phyloP scores from a whole-genome alignment of 2,113 vertebrate species.

The Sphaerodactylus townsendi region DNA sequence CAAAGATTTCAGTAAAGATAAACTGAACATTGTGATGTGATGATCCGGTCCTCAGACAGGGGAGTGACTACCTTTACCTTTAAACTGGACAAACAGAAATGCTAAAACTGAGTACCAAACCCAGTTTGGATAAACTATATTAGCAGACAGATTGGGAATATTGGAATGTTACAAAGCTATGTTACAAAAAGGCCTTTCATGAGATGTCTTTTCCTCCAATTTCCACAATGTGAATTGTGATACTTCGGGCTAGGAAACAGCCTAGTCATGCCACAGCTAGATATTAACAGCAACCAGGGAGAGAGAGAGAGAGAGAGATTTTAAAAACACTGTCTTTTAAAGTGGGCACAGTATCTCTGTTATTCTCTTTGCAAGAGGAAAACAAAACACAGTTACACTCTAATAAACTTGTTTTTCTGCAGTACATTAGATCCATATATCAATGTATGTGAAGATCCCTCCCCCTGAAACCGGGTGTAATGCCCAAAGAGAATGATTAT shows the following conservation, averaged over 20 bases:
- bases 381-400: background rate
- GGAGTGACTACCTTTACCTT: no score
- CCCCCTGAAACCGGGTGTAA: background rate
- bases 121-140: background rate
- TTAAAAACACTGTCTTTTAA: background rate
- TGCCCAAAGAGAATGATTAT: background rate
- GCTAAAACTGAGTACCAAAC: background rate
- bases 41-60: no score
- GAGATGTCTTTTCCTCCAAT: background rate
- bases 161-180: background rate
- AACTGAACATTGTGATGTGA: no score
- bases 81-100: background rate
- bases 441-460: no score
- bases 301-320: background rate
- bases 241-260: background rate
- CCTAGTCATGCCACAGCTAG: rapidly evolving
- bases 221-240: background rate
- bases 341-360: background rate
- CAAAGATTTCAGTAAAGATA: constrained; percentile 6
- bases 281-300: background rate
- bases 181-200: background rate
- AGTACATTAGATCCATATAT: background rate
- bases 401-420: background rate
- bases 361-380: background rate
- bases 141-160: background rate